Evolutionary conservation across 2,113 vertebrate genomes (phyloP), one percentile per base, ranked within the genome.

Genomic region (Emydura subglobosa): DNA sequence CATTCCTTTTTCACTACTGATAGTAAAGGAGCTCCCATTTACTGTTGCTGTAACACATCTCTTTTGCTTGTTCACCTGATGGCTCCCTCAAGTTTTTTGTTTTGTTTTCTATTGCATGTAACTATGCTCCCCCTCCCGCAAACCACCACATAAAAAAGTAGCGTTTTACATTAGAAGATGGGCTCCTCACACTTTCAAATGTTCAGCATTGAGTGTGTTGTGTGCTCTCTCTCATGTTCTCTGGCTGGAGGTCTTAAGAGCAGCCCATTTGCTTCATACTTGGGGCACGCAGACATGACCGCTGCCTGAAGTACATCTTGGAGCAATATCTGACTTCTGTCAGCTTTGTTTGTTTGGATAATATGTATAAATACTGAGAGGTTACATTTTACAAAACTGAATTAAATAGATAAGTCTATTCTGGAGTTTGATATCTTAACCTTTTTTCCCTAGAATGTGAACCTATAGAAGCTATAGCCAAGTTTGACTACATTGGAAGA

Each of bases 391-490:
- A 55, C 61, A 39, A 59, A 88, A 53, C 27, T 17, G n/a, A 80
- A 94, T n/a, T 13, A 12, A 61, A 13, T 6, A 82, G 74, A 9
- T 79, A 50, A 91, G 74, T 94, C 86, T 57, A 0, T 42, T 53
- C 13, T 9, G 27, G 34, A 83, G 47, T 91, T 82, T 88, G 42
- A n/a, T 82, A 74, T 6, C 81, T 39, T 0, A 47, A 97, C 42
- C 96, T 78, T 72, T 95, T 83, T 27, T 39, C 54, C 91, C 74
- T 98, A 99, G 99, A 99, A 96, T 99, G 99, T 0, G 99, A 99
- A 91, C 99, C 99, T 61, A 99, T 99, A 87, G 99, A 99, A 98
- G 99, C 99, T 90, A 99, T 99, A 72, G 99, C 99, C 95, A 99
- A 99, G 97, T 99, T 99, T 92, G 99, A 99, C 98, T 99, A 99